Conservation (phyloP, 2,797 vertebrate species). For the Amblyraja radiata region DNA sequence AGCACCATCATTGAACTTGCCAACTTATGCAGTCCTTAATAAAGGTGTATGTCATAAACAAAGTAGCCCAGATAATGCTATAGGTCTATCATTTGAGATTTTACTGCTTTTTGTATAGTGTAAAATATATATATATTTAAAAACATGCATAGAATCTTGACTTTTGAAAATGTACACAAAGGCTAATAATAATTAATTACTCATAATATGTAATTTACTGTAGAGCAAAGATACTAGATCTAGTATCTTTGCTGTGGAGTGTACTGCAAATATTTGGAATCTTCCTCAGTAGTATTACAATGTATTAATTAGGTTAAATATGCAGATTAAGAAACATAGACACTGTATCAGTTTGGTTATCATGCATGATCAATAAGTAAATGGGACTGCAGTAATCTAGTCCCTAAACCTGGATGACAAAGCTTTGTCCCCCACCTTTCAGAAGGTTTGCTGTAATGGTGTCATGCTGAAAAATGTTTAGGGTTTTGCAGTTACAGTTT, state of each 20-base stretch:
- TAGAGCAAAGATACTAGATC: no score
- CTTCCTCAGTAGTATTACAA: background rate
- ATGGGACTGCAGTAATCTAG: background rate
- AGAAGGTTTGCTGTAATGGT: background rate
- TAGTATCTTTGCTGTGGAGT: background rate
- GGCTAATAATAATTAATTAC: background rate
- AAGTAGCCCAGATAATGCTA: background rate
- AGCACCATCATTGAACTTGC: background rate
- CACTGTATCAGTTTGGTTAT: background rate
- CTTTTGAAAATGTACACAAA: background rate
- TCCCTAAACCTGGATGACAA: background rate
- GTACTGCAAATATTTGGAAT: background rate
- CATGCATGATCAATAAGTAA: background rate
- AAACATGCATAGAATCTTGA: background rate
- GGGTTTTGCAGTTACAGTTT: background rate
- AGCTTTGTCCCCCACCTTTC: background rate
- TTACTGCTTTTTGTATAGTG: background rate
- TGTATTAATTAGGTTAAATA: background rate
- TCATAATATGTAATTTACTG: background rate
- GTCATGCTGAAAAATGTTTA: background rate
- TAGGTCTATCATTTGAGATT: background rate
- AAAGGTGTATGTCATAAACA: background rate
- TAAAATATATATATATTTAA: background rate
- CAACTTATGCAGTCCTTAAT: background rate
- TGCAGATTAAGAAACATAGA: background rate